Base-by-base conservation (phyloP, 2,113 vertebrate species). In the Nibea albiflora region DNA sequence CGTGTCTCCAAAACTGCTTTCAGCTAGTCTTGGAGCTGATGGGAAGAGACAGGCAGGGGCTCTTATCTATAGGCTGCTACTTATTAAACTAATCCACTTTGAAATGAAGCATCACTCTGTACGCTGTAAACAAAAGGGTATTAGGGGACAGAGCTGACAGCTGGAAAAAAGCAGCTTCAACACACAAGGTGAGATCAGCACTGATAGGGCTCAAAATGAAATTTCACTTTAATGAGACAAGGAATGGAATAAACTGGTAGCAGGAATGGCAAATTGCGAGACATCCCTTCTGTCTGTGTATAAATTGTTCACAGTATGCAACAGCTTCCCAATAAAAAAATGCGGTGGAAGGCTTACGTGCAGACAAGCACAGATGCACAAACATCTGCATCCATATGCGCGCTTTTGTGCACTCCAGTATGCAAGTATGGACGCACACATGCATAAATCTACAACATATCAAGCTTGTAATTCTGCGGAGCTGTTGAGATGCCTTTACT, bases 71-170 rank as follows among this genome's bases (percentile, higher is more conserved):
- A 68, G 77, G 74, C 72, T 63, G 78, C 78, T 77, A 79, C 73
- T 88, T 89, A 84, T 89, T 70, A 84, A 90, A 87, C 73, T 80
- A 92, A 92, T 89, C 88, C 81, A 90, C 73, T 92, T 88, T 91
- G 67, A 90, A 89, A 92, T 79, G 62, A 80, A 76, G 81, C 77
- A 76, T 85, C 80, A 78, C 67, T 82, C 71, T 71, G 68, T 66
- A 62, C 69, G 84, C 80, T 84, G 85, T 90, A 90, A 90, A 92
- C 88, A 93, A 92, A 86, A 85, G 78, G 85, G 82, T 87, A 88
- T 86, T 80, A 84, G 77, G 87, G 83, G 70, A 76, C 76, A 74
- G 76, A 88, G 85, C 73, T 83, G 87, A 88, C 89, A 89, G 81
- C 62, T 74, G 73, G 58, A 69, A 64, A 56, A 87, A 70, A 62